These are phyloP conservation scores for Malurus elegans DNA, from an alignment of 2,113 vertebrate species.

Conservation along the genomic window DNA sequence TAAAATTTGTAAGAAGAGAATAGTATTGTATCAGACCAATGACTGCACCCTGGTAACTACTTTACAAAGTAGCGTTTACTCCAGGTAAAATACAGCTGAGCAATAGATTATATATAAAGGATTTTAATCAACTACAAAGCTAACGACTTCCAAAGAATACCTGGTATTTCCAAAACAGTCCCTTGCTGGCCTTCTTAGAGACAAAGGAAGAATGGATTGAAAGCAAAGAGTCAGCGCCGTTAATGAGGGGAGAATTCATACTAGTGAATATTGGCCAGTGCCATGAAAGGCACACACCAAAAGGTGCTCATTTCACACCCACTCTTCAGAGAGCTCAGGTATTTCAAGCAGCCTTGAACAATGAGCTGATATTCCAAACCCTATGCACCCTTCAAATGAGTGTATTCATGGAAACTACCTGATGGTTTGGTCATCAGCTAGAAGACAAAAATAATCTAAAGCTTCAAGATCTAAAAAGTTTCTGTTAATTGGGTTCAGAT, in stretches of 20 bases:
- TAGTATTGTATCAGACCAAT: not conserved
- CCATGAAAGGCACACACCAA: not conserved
- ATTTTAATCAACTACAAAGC: not conserved
- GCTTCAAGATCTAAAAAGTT: not conserved
- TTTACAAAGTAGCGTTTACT: not conserved
- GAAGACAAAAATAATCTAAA: not conserved
- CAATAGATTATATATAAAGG: not conserved
- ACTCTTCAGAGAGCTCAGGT: not conserved
- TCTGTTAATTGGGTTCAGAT: not conserved
- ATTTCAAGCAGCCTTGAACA: not conserved
- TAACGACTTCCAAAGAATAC: not conserved
- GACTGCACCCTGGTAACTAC: not conserved
- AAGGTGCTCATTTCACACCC: not conserved
- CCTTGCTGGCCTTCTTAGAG: not conserved
- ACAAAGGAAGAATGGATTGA: not conserved
- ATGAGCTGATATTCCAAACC: not conserved
- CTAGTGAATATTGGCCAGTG: not conserved
- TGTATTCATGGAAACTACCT: not conserved
- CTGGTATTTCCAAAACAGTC: not conserved
- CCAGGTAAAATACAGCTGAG: not conserved
- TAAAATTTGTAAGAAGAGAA: not conserved
- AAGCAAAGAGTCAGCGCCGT: not conserved
- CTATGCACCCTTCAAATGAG: accelerated
- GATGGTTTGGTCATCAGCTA: not conserved
- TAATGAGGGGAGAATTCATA: not conserved